Percentiles rank a stretch among this genome's conserved stretches.
Evolutionary conservation across 2,888 invertebrate species (phyloP).

Genomic region (Biston betularia): DNA sequence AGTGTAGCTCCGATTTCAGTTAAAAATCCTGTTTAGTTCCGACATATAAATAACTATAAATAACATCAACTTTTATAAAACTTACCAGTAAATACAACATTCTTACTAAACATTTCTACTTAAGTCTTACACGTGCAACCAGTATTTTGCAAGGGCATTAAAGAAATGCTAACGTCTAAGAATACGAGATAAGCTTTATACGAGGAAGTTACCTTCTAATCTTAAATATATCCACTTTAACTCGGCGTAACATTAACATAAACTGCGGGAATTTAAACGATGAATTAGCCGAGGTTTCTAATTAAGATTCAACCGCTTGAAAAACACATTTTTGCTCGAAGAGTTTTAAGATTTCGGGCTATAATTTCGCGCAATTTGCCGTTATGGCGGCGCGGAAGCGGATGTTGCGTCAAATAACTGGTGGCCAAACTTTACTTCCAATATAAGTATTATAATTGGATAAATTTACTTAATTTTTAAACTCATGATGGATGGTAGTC

Average conservation of each 20-base stretch:
- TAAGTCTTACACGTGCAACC: slow-evolving; percentile 5
- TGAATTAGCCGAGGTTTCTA: slow-evolving; percentile 51
- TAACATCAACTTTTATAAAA: background rate
- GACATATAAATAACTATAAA: too few species aligned
- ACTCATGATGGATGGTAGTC: background rate
- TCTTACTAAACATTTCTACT: background rate
- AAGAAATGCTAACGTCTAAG: slow-evolving; percentile 12
- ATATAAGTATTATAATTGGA: slow-evolving; percentile 24
- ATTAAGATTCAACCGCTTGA: slow-evolving; percentile 50
- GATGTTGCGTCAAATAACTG: slow-evolving; percentile 18
- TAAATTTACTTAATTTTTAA: slow-evolving; percentile 8
- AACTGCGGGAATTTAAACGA: slow-evolving; percentile 50
- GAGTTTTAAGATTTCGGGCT: slow-evolving; percentile 54
- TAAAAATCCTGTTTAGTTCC: too few species aligned
- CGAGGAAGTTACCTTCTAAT: slow-evolving; percentile 40
- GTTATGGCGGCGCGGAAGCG: slow-evolving; percentile 18
- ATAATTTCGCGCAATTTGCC: slow-evolving; percentile 54
- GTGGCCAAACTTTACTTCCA: slow-evolving; percentile 10
- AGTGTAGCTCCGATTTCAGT: too few species aligned
- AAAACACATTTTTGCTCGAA: slow-evolving; percentile 43
- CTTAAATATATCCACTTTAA: slow-evolving; percentile 48
- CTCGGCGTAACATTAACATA: slow-evolving; percentile 51
- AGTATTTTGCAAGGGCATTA: slow-evolving; percentile 2
- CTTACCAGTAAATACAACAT: background rate
- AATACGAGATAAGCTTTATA: slow-evolving; percentile 32